A percentile compares a stretch with the other conserved stretches of the same genome.
Conservation (phyloP, 2,888 invertebrate genomes). For the Caenorhabditis sp. region DNA sequence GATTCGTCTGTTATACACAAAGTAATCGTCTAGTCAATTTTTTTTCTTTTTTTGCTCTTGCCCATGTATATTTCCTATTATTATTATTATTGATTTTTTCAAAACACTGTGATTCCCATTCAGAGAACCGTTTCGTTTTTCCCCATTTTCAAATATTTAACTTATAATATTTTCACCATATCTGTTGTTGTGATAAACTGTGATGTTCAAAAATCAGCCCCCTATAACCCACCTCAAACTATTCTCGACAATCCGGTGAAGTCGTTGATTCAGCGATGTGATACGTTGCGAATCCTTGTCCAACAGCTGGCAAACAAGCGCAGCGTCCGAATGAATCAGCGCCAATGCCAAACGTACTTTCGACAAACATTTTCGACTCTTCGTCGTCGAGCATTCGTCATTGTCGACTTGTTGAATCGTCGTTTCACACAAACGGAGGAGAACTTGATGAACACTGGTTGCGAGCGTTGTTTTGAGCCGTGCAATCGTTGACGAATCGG, state of each 20-base stretch:
- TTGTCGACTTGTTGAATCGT: slow-evolving; percentile 4
- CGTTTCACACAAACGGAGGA: slow-evolving; percentile 26
- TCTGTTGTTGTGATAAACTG: slow-evolving; percentile 7
- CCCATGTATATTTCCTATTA: neutral
- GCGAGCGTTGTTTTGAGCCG: slow-evolving; percentile 32
- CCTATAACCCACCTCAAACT: slow-evolving; percentile 37
- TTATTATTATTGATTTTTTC: too few relatives aligned
- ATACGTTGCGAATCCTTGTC: slow-evolving; percentile 45
- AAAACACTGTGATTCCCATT: neutral
- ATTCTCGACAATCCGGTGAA: slow-evolving; percentile 42
- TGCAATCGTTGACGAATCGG: slow-evolving; percentile 11
- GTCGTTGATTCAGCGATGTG: slow-evolving; percentile 34
- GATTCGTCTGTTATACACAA: slow-evolving; percentile 46
- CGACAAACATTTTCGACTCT: slow-evolving; percentile 9
- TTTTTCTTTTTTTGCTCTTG: slow-evolving; percentile 1
- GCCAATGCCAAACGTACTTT: slow-evolving; percentile 45
- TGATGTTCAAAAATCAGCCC: neutral
- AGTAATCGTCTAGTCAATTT: slow-evolving; percentile 5
- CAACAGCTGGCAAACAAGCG: slow-evolving; percentile 36
- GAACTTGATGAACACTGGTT: slow-evolving; percentile 17
- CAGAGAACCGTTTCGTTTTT: neutral
- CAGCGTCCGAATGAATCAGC: slow-evolving; percentile 47
- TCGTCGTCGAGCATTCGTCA: neutral
- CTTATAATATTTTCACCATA: neutral
- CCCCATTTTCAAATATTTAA: too few relatives aligned